phyloP scores from a whole-genome alignment of 2,113 vertebrate genomes.

The Chamaetylas fuelleborni region DNA sequence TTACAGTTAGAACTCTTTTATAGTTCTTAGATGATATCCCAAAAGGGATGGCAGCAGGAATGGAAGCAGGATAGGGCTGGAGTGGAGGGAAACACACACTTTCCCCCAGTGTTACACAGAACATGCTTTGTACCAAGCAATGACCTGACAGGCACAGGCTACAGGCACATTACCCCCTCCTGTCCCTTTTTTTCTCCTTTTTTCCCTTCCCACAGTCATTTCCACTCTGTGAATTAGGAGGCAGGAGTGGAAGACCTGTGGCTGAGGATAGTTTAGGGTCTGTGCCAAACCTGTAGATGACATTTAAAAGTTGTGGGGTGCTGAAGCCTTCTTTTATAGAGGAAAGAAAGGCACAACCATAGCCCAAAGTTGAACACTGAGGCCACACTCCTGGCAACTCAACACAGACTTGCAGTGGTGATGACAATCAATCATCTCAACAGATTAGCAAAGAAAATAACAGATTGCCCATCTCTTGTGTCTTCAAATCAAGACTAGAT shows the following conservation, averaged over 20 bases:
- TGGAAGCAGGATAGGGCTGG: neutral
- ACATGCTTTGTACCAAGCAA: neutral
- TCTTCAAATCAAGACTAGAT: neutral
- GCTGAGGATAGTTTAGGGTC: neutral
- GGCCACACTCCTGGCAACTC: neutral
- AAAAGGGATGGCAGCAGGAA: neutral
- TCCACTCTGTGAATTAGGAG: neutral
- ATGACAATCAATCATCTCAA: neutral
- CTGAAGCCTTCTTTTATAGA: neutral
- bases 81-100: neutral
- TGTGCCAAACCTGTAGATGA: neutral
- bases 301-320: neutral
- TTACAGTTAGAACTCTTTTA: neutral
- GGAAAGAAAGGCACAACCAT: neutral
- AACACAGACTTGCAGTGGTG: neutral
- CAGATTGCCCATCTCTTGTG: neutral
- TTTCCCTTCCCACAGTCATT: neutral
- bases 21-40: neutral
- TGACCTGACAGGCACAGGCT: neutral
- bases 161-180: neutral
- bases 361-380: neutral
- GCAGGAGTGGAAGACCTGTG: neutral
- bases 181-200: too few relatives aligned
- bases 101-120: neutral
- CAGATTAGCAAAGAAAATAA: neutral